A percentile compares a stretch with the other conserved stretches of the same genome.
Conservation (phyloP, 2,797 vertebrate genomes). For the Spatula clypeata region DNA sequence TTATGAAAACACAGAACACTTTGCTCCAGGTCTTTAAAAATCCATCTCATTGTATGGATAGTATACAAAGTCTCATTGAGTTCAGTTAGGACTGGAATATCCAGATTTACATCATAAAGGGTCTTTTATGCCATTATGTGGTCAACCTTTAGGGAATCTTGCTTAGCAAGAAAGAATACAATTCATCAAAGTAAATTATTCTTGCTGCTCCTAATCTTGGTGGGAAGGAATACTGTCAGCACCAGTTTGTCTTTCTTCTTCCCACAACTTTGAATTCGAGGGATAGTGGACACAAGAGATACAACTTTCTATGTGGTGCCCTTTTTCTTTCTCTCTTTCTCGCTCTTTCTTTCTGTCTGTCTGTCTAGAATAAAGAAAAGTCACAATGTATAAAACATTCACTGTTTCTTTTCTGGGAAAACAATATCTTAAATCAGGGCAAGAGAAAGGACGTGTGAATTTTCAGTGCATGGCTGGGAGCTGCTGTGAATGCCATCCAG, state of each 20-base stretch:
- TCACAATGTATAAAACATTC: neutral
- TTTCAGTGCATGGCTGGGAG: neutral
- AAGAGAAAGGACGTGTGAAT: neutral
- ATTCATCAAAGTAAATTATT: slow-evolving; percentile 60
- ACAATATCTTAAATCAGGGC: neutral
- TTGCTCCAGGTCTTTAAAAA: slow-evolving; percentile 9
- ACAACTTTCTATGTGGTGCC: neutral
- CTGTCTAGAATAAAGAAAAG: neutral
- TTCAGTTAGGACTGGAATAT: slow-evolving; percentile 19
- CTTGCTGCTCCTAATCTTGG: slow-evolving; percentile 44
- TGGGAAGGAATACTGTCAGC: slow-evolving; percentile 49
- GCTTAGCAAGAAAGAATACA: slow-evolving; percentile 42
- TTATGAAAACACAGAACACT: slow-evolving; percentile 16
- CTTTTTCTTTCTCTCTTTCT: neutral
- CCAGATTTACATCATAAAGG: slow-evolving; percentile 69
- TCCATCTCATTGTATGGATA: neutral
- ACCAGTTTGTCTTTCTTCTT: neutral
- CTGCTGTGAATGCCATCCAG: neutral
- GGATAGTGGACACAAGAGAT: neutral
- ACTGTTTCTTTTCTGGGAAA: neutral
- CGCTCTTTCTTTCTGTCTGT: too few relatives aligned
- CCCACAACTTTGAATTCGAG: neutral
- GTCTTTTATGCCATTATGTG: slow-evolving; percentile 43
- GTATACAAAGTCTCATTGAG: neutral
- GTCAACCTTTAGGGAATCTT: neutral